Conservation (phyloP, 2,797 vertebrate genomes). For the Scarus forsteni region DNA sequence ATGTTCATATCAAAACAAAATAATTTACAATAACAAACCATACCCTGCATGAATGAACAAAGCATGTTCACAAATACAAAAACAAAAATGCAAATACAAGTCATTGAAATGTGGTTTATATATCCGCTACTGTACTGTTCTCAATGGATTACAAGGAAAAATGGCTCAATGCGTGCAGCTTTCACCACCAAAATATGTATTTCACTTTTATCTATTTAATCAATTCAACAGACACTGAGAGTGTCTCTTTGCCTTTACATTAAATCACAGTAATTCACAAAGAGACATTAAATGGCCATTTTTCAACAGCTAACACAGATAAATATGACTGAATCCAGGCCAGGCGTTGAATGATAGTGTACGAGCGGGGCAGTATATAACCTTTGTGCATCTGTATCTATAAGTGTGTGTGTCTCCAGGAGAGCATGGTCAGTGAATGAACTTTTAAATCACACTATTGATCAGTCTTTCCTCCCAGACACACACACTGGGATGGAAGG, state of each 20-base stretch:
- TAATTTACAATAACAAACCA: too few relatives aligned
- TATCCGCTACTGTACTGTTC: conserved; percentile 1
- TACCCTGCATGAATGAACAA: too few relatives aligned
- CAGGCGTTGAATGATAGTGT: conserved; percentile 45
- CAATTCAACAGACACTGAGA: conserved; percentile 18
- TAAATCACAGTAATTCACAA: conserved; percentile 32
- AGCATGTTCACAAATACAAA: too few relatives aligned
- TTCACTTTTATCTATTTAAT: conserved; percentile 43
- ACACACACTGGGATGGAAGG: conserved; percentile 63
- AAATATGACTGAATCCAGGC: conserved; percentile 50
- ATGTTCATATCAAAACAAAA: too few relatives aligned
- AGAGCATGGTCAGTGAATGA: conserved; percentile 65
- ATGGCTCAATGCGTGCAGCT: conserved; percentile 9
- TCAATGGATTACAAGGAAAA: conserved; percentile 43
- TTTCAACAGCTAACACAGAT: conserved; percentile 48
- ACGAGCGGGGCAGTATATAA: conserved; percentile 46
- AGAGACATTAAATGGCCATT: conserved; percentile 42
- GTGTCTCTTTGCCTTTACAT: conserved; percentile 23
- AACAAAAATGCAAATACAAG: too few relatives aligned
- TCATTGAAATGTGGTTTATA: too few relatives aligned
- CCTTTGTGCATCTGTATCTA: conserved; percentile 37
- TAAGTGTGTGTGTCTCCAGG: conserved; percentile 44
- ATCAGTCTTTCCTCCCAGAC: conserved; percentile 70
- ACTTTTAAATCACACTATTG: conserved; percentile 80
- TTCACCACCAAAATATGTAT: conserved; percentile 11